Conservation (phyloP, 2,797 vertebrate species). For the Galagoides demidoff region DNA sequence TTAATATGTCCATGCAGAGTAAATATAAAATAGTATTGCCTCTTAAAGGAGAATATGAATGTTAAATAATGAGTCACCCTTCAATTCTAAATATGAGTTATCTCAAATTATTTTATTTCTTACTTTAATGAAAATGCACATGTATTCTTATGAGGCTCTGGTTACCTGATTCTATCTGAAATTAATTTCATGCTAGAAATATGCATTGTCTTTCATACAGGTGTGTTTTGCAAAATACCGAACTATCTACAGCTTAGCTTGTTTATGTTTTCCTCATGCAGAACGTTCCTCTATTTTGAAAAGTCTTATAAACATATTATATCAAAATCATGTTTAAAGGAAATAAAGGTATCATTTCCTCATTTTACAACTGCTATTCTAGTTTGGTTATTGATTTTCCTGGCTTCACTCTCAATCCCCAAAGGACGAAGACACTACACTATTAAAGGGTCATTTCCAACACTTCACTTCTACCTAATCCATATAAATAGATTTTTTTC, state of each 20-base stretch:
- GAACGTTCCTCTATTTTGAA: too few species aligned
- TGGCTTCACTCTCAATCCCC: not conserved
- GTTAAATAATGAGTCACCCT: not conserved
- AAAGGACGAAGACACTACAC: not conserved
- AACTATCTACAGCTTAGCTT: not conserved
- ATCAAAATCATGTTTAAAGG: not conserved
- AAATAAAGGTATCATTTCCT: not conserved
- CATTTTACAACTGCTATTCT: not conserved
- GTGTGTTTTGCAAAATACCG: not conserved
- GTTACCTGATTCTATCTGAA: not conserved
- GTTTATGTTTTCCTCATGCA: not conserved
- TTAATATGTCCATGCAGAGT: not conserved
- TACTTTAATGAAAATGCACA: not conserved
- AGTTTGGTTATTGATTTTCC: not conserved
- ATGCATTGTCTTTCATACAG: not conserved
- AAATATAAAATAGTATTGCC: not conserved
- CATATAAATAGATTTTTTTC: not conserved
- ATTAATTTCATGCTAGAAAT: constrained; percentile 28
- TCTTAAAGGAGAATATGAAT: not conserved
- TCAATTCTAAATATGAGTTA: not conserved
- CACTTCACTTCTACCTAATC: not conserved
- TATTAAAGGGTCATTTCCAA: not conserved
- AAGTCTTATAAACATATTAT: not conserved
- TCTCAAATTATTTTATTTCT: not conserved
- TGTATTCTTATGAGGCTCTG: not conserved